Base-by-base conservation (phyloP, 2,888 invertebrate species). In the Rotaria socialis region DNA sequence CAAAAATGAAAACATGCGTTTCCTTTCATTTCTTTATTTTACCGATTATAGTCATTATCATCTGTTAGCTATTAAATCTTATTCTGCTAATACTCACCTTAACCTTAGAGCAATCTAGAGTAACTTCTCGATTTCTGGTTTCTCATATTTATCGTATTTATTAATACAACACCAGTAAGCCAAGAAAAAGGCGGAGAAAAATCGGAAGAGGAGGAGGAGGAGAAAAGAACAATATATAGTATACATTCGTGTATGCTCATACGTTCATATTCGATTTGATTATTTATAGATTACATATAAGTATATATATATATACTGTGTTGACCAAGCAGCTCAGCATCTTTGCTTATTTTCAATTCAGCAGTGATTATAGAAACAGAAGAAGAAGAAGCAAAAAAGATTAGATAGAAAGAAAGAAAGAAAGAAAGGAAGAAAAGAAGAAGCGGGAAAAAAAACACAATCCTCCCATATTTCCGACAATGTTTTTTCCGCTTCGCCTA, bases 201-300 rank as follows among this genome's bases (percentile, higher is more conserved):
- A 67, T 19, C 16, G 35, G 19, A 67, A 67, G 7, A 35, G 14
- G 67, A 14, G 16, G 35, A 19, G 14, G 35, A 67, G 67, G 14
- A 35, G 35, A 2, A 4, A 55, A 16, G 16, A 52, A 52, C 16
- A 52, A 16, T 16, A 52, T 67, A 5, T 67, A 41, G 35, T 67
- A 67, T 35, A 35, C 67, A 19, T 67, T 67, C 67, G 35, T 16
- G 67, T 35, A 67, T 67, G 67, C 35, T 67, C 35, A 67, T 35
- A 35, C 67, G 67, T 19, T 67, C 67, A 67, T 35, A 67, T 67
- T 67, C 67, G 67, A 67, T 67, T 67, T 67, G 67, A 67, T 67
- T 67, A 35, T 67, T 35, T 67, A 41, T 19, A 67, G 67, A 67
- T 67, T 67, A 67, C 24, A 67, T 67, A 67, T 67, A 67, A 27